Percentiles rank a stretch among this genome's conserved stretches.
Evolutionary conservation across 2,113 vertebrate genomes (phyloP).

Genomic region (Apodemus sylvaticus): DNA sequence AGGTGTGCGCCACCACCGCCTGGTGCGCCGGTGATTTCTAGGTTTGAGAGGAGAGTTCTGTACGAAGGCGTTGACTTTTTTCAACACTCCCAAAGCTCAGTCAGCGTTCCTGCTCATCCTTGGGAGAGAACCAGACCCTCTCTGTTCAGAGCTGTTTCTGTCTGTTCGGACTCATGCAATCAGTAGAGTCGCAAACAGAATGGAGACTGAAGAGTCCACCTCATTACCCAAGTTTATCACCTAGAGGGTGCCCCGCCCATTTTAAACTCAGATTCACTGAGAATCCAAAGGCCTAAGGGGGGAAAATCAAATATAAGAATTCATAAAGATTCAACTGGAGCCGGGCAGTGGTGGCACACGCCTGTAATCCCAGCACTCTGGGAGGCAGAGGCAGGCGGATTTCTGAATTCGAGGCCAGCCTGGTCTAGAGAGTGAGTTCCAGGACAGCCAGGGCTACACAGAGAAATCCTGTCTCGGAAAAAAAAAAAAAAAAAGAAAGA

Average conservation of each 20-base stretch:
- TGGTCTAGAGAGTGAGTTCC: no score
- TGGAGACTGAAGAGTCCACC: neutral
- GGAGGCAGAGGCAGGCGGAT: no score
- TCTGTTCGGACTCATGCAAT: neutral
- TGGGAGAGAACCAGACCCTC: neutral
- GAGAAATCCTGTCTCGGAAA: no score
- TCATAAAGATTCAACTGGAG: slow-evolving; percentile 92
- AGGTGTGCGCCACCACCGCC: no score
- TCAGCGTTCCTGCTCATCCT: neutral
- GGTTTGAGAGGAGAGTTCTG: neutral
- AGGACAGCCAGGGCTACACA: no score
- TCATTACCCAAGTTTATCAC: neutral
- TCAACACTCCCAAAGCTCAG: neutral
- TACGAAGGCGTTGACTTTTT: neutral
- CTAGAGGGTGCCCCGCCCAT: neutral
- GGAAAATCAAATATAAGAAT: slow-evolving; percentile 94
- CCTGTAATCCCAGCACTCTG: no score
- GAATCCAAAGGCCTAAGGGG: neutral
- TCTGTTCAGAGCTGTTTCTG: neutral
- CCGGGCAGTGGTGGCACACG: no score
- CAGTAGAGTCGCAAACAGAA: neutral
- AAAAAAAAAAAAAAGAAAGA: no score
- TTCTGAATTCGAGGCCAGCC: no score
- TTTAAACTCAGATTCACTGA: neutral
- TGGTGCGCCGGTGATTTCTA: neutral